Evolutionary conservation across 2,797 vertebrate species (phyloP), one percentile per base, ranked within the genome.

Genomic region (Rhinogobio ventralis): DNA sequence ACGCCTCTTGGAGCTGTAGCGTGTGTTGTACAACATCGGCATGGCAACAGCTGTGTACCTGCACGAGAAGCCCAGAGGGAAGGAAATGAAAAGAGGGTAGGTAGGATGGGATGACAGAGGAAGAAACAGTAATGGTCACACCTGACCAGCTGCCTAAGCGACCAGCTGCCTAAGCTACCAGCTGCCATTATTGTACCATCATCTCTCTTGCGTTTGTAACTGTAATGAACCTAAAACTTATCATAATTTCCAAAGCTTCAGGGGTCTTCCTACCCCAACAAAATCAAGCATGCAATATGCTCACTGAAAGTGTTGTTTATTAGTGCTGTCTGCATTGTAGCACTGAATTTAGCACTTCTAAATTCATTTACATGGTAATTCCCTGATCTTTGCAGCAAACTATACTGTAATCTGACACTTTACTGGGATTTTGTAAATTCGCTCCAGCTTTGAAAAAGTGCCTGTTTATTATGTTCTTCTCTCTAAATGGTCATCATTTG

Each of bases 21-120:
- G 97, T 0, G 98, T 99, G 83, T 99, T 99, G 89, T 99, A 99
- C 83, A 99, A 93, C 97, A 99, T 98, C 0, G 98, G 98, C 98
- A 99, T 98, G 30, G 98, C 98, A 89, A 99, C 98, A 0, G 98
- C 98, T 1, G 98, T 99, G 92, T 99, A 99, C 91, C 98, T 99
- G 95, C 42, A 67, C 9, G 23, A 85, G 72, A 46, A 68, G 73
- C 17, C n/a, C 83, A 53, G 66, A 42, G n/a, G 28, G 46, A 49
- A 45, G 30, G 30, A 66, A 25, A 64, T 42, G 30, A 28, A 74
- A 57, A 72, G 53, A 11, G 33, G 45, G 55, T 46, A 17, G 71
- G 4, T 73, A 23, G 39, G 33, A 36, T 5, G 57, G 46, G 11
- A n/a, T 33, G 23, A 81, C 4, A 69, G 79, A 60, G 51, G 67